Percentiles rank a stretch among this genome's conserved stretches.
These are phyloP conservation scores for Puntigrus tetrazona DNA, from an alignment of 2,113 vertebrate genomes.

Conservation along the genomic window DNA sequence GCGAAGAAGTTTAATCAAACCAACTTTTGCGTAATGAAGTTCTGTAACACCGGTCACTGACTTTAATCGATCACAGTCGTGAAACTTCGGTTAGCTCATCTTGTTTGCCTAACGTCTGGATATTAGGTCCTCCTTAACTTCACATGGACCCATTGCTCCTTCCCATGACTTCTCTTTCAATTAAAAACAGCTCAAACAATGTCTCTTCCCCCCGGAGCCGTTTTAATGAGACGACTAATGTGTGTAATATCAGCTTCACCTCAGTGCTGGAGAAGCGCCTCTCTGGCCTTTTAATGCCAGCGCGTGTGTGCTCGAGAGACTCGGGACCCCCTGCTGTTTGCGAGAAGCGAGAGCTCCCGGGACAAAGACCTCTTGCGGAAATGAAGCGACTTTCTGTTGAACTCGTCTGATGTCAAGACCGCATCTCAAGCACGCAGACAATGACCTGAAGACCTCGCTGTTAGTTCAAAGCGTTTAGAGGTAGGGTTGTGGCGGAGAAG, in stretches of 20 bases:
- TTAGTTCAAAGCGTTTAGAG: neutral
- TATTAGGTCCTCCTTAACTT: constrained; percentile 3
- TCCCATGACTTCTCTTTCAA: constrained; percentile 53
- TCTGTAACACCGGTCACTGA: neutral
- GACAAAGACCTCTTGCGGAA: constrained; percentile 35
- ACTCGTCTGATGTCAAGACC: constrained; percentile 11
- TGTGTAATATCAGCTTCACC: constrained; percentile 44
- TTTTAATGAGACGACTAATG: constrained; percentile 58
- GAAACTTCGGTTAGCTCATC: neutral
- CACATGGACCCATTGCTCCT: constrained; percentile 18
- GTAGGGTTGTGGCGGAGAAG: neutral
- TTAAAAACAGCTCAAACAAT: constrained; percentile 52
- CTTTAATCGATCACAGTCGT: neutral
- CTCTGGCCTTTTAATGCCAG: constrained; percentile 38
- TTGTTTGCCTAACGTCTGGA: neutral
- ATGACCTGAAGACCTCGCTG: neutral
- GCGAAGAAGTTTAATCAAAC: constrained; percentile 42
- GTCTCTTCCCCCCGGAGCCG: constrained; percentile 25
- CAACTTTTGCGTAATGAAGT: constrained; percentile 40
- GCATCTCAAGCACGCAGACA: neutral
- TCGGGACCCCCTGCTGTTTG: constrained; percentile 43
- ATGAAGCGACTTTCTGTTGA: constrained; percentile 1
- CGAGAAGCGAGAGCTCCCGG: neutral
- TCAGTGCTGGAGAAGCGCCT: neutral
- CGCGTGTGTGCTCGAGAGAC: neutral